Evolutionary conservation across 30 jellyfish, hydroid and myxozoan genomes (phyloP).

Genomic region (Cassiopea xamachana): DNA sequence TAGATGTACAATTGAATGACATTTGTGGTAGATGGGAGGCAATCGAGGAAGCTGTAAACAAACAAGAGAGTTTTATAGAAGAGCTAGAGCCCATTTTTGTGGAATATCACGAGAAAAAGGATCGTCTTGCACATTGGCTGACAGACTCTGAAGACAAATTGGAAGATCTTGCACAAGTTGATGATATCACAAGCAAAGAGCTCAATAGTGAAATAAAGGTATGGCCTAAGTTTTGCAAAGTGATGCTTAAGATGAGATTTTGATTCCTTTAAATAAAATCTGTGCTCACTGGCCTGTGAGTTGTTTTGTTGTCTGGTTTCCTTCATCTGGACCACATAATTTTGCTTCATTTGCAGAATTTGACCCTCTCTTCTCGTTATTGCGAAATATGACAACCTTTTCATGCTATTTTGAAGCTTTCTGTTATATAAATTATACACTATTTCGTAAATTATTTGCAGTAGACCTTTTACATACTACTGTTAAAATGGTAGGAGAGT

Average conservation of each 20-base stretch:
- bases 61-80: conserved; percentile 66
- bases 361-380: no score
- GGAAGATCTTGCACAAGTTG: conserved; percentile 70
- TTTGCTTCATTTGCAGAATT: no score
- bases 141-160: conserved; percentile 59
- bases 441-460: no score
- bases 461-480: no score
- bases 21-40: conserved; percentile 72
- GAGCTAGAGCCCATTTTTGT: conserved; percentile 76
- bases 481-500: no score
- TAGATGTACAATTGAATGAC: conserved; percentile 63
- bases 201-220: conserved; percentile 33
- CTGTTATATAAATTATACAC: no score
- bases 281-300: neutral
- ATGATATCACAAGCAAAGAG: conserved; percentile 51
- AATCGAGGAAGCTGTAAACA: conserved; percentile 46
- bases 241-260: neutral
- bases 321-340: no score
- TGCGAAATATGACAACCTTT: no score
- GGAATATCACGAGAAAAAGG: conserved; percentile 46
- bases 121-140: conserved; percentile 65
- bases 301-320: neutral
- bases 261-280: neutral
- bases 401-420: no score
- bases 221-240: neutral